Evolutionary conservation across 2,797 vertebrate species (phyloP).

Genomic region (Odontamblyopus rebecca): DNA sequence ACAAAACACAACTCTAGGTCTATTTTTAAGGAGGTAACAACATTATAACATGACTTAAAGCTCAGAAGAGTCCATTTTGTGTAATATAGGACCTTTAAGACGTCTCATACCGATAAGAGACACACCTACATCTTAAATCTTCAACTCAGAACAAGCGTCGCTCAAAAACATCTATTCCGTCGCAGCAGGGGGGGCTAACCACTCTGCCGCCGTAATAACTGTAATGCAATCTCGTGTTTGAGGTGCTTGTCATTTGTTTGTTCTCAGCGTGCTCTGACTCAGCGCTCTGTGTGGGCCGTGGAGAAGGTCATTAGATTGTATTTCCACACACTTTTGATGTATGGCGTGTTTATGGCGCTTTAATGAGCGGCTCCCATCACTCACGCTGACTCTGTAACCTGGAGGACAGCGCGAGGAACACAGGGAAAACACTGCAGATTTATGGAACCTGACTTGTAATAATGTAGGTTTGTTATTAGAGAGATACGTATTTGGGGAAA

Average conservation of each 20-base stretch:
- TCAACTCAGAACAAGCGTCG: no score
- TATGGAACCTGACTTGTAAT: not conserved
- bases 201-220: not conserved
- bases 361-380: slow-evolving; percentile 3
- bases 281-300: not conserved
- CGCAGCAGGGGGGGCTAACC: not conserved
- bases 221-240: not conserved
- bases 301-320: not conserved
- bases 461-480: no score
- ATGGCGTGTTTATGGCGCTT: not conserved
- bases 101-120: no score
- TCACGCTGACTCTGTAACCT: not conserved
- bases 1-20: no score
- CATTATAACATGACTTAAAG: no score
- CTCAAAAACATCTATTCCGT: not conserved
- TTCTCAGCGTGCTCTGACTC: slow-evolving; percentile 2
- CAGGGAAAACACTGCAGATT: not conserved
- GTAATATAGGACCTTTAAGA: no score
- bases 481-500: no score
- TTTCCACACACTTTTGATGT: slow-evolving; percentile 1
- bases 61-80: no score
- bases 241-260: not conserved
- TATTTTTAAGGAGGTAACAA: no score
- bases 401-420: not conserved
- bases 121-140: no score